Evolutionary conservation across 2,797 vertebrate genomes (phyloP).

Genomic region (Babyrousa celebensis): DNA sequence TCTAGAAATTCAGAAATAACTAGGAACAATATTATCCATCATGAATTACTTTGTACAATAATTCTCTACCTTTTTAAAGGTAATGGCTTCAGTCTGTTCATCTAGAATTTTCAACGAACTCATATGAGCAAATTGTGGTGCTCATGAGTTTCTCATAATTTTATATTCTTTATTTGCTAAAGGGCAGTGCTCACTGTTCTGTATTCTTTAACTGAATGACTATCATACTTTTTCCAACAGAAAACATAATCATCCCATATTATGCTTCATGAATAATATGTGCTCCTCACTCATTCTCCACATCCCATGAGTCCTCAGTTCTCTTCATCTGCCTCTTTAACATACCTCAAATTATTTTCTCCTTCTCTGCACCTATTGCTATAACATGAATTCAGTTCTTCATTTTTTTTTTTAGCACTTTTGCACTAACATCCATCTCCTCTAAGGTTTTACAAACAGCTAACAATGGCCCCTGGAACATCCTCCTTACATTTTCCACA

Average conservation of each 20-base stretch:
- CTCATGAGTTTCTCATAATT: not conserved
- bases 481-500: not conserved
- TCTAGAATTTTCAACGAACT: slow-evolving; percentile 8
- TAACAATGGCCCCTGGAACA: not conserved
- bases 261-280: too few relatives aligned
- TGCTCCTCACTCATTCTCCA: not conserved
- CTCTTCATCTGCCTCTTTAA: not conserved
- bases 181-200: not conserved
- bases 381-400: not conserved
- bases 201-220: not conserved
- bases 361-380: not conserved
- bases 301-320: not conserved
- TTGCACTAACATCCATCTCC: not conserved
- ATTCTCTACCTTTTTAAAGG: not conserved
- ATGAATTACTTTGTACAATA: not conserved
- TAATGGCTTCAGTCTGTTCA: not conserved
- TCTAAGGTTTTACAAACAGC: not conserved
- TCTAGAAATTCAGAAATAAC: not conserved
- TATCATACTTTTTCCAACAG: not conserved
- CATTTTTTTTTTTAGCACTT: not conserved
- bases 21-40: not conserved
- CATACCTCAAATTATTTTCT: not conserved
- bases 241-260: not conserved
- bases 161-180: not conserved
- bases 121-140: not conserved